Base-by-base conservation (phyloP, 2,113 vertebrate genomes). In the Butorides virescens region DNA sequence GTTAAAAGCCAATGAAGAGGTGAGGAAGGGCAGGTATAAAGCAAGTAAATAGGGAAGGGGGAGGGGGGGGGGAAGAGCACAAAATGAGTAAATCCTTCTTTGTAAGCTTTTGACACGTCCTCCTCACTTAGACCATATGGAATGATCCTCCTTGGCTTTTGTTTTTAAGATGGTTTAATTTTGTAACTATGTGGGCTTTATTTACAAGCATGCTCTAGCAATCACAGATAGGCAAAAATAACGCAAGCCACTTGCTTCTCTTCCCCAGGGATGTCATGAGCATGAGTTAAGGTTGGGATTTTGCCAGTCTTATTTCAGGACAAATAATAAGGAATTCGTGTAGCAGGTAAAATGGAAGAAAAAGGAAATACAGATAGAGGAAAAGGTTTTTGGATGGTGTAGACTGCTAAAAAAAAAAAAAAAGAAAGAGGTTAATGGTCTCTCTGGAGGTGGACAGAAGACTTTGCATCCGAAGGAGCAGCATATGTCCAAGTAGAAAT, bases 151-250 rank as follows among this genome's bases (percentile, higher is more conserved):
- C 70, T 76, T 73, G 75, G 47, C 82, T 80, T 86, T 74, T 66
- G 73, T 68, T 95, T 94, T 89, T 50, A 20, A 83, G 79, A 72
- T 5, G 32, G 39, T 89, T 93, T 93, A 58, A 81, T 93, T 93
- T 68, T 32, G 17, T 76, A 65, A n/a, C 75, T 93, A 22, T 6
- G 72, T 66, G 86, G 92, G 90, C 59, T 85, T 94, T 82, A 88
- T 87, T 92, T 88, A 58, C 62, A 78, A 42, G 66, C 39, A 18
- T 10, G 53, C 78, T 88, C 2, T 10, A 67, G 75, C 66, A n/a
- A 23, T 58, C 32, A 32, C 2, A 30, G 75, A 29, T 34, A 74
- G 86, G 86, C 72, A 96, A 32, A 94, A 81, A 75, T 68, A 94
- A 78, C 86, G 61, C 53, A 34, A 85, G 59, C 34, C 42, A 6